Conservation (phyloP, 2,113 vertebrate genomes). For the Engraulis encrasicolus region DNA sequence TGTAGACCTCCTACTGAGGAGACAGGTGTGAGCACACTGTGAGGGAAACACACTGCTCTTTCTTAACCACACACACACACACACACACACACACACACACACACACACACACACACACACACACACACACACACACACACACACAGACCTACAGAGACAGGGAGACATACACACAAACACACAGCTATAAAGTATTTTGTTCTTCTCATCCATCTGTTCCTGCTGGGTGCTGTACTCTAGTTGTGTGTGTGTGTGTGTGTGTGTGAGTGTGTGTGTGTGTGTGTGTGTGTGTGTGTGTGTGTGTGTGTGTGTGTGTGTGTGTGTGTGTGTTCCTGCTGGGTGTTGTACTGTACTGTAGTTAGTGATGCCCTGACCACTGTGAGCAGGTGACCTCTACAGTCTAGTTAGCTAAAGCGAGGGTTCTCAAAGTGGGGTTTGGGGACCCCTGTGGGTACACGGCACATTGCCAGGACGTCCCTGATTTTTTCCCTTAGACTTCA, state of each 20-base stretch:
- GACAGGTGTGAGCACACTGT: background rate
- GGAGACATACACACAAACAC: background rate
- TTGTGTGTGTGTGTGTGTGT: background rate
- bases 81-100: slow-evolving; percentile 1
- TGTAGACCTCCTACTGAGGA: background rate
- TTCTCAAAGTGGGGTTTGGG: too few relatives aligned
- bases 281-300: background rate
- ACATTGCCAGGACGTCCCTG: too few relatives aligned
- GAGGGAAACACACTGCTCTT: background rate
- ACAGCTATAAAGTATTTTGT: background rate
- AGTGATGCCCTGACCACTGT: too few relatives aligned
- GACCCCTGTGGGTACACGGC: too few relatives aligned
- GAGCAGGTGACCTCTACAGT: too few relatives aligned
- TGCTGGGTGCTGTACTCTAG: background rate
- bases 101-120: background rate
- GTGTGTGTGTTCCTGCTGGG: background rate
- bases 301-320: background rate
- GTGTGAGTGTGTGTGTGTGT: background rate
- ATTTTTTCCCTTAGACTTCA: too few relatives aligned
- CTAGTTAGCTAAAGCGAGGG: too few relatives aligned
- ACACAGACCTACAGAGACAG: background rate
- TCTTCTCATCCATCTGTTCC: slow-evolving; percentile 3
- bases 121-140: background rate
- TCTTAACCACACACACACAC: background rate
- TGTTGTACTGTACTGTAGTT: too few relatives aligned